A percentile compares a stretch with the other conserved stretches of the same genome.
Evolutionary conservation across 2,113 vertebrate species (phyloP).

Genomic region (Phoxinus phoxinus): DNA sequence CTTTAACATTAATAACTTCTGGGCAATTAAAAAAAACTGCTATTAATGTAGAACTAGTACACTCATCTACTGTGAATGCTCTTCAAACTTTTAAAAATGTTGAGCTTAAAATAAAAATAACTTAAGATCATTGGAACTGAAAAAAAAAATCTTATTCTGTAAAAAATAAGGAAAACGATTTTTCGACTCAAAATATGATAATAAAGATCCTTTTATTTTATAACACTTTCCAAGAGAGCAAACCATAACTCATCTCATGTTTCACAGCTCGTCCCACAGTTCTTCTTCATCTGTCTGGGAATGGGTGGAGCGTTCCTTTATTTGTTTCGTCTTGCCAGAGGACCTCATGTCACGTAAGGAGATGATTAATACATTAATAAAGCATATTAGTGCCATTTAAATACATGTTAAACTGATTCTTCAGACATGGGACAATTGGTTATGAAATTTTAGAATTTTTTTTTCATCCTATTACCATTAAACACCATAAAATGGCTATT

Average conservation of each 20-base stretch:
- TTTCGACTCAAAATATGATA: neutral
- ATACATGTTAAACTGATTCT: no score
- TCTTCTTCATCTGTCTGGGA: conserved; percentile 85
- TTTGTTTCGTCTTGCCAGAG: conserved; percentile 77
- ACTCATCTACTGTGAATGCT: neutral
- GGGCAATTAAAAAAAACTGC: neutral
- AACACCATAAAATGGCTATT: neutral
- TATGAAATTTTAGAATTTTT: no score
- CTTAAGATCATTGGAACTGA: neutral
- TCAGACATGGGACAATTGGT: neutral
- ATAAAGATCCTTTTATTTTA: neutral
- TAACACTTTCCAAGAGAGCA: neutral
- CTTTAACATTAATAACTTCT: neutral
- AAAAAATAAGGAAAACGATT: neutral
- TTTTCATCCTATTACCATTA: neutral
- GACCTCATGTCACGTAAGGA: conserved; percentile 78
- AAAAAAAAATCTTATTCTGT: neutral
- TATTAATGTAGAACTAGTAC: neutral
- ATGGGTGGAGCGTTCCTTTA: conserved; percentile 77
- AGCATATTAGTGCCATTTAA: neutral
- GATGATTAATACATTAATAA: neutral
- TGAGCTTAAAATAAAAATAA: neutral
- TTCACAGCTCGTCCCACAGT: conserved; percentile 85
- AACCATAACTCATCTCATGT: neutral
- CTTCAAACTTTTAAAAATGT: neutral